Evolutionary conservation across 2,888 invertebrate genomes (phyloP).

Genomic region (Schizaphis graminum): DNA sequence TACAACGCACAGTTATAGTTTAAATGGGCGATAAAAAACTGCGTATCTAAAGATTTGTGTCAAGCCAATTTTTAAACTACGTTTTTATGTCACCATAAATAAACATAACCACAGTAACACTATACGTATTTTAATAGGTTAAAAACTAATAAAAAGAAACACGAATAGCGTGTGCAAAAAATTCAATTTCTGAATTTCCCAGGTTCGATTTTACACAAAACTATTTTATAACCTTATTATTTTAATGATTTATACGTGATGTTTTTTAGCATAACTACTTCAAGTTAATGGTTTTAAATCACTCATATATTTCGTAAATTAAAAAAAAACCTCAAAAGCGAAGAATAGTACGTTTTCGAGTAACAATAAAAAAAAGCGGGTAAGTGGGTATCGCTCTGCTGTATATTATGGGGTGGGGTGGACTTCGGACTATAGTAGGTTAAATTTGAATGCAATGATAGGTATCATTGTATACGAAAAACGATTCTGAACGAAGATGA

Average conservation of each 20-base stretch:
- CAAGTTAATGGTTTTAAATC: background rate
- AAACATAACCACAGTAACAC: background rate
- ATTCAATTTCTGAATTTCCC: slow-evolving; percentile 13
- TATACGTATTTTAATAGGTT: background rate
- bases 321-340: background rate
- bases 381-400: too few species aligned
- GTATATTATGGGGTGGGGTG: too few species aligned
- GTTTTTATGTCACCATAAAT: background rate
- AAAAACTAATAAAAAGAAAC: background rate
- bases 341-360: background rate
- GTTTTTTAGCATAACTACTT: background rate
- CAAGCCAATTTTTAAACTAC: background rate
- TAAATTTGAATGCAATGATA: too few species aligned
- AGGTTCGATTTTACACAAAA: slow-evolving; percentile 2
- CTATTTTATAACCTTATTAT: background rate
- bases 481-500: too few species aligned
- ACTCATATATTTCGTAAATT: slow-evolving; percentile 5
- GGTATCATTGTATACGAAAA: too few species aligned
- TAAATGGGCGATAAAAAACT: background rate
- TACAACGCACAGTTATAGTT: background rate
- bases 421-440: too few species aligned
- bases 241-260: slow-evolving; percentile 45
- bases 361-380: background rate
- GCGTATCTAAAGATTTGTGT: slow-evolving; percentile 9
- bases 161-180: background rate